These are phyloP conservation scores for Sarcophaga bullata DNA, from an alignment of 1,140 invertebrate genomes.

Conservation along the genomic window DNA sequence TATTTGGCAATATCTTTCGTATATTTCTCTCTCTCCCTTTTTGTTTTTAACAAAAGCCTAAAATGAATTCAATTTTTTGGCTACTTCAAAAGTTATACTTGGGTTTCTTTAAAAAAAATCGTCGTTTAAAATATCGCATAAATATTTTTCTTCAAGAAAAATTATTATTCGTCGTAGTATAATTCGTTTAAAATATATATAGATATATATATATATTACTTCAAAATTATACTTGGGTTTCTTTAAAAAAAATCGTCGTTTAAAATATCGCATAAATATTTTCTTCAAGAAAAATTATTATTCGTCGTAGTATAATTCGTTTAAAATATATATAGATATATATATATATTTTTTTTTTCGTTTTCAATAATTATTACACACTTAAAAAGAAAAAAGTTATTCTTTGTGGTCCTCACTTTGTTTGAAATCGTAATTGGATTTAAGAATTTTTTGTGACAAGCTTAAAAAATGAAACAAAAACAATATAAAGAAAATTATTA, in stretches of 20 bases:
- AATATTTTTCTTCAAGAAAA: too few species aligned
- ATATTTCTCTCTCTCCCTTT: too few species aligned
- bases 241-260: neutral
- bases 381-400: constrained; percentile 9
- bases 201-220: neutral
- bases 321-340: neutral
- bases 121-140: too few species aligned
- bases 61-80: too few species aligned
- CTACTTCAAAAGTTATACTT: too few species aligned
- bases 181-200: neutral
- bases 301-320: neutral
- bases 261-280: too few species aligned
- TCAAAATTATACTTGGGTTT: too few species aligned
- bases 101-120: too few species aligned
- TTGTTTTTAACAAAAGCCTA: too few species aligned
- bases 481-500: neutral
- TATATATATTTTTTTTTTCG: neutral
- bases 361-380: neutral
- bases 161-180: too few species aligned
- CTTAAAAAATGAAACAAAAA: constrained; percentile 13
- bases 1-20: neutral
- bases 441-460: constrained; percentile 30
- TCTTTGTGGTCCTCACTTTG: constrained; percentile 12
- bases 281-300: too few species aligned
- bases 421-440: constrained; percentile 12